These are phyloP conservation scores for Drosophila baimaii DNA, from an alignment of 1,140 invertebrate species.

Conservation along the genomic window DNA sequence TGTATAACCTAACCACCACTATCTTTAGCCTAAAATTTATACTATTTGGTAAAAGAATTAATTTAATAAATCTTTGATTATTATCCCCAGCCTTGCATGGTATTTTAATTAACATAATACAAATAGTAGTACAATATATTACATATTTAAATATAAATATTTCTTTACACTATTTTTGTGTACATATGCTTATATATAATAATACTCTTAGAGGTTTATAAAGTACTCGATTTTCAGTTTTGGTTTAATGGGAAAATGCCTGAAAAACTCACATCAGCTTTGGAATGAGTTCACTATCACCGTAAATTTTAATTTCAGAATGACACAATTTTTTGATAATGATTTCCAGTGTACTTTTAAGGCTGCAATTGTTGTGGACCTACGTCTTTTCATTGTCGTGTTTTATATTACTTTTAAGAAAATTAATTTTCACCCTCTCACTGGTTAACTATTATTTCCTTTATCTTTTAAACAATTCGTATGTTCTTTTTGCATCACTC, in stretches of 20 bases:
- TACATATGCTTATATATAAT: neutral
- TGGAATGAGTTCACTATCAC: neutral
- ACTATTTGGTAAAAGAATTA: no score
- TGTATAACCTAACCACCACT: no score
- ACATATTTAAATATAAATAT: no score
- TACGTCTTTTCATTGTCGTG: neutral
- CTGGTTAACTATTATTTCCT: neutral
- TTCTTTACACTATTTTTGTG: neutral
- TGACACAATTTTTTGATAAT: no score
- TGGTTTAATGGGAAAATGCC: slow-evolving; percentile 29
- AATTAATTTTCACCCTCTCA: neutral
- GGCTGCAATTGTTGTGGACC: no score
- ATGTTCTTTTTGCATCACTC: neutral
- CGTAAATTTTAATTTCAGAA: neutral
- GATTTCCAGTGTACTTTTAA: neutral
- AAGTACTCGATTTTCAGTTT: slow-evolving; percentile 67
- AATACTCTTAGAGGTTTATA: slow-evolving; percentile 28
- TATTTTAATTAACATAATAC: no score
- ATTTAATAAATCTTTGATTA: no score
- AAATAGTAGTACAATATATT: no score
- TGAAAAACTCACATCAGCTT: slow-evolving; percentile 29
- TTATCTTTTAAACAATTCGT: neutral
- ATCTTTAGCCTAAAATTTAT: no score
- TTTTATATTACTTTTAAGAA: neutral
- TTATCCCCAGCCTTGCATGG: no score